Percentiles rank a stretch among this genome's conserved stretches.
phyloP scores from a whole-genome alignment of 2,797 vertebrate species.

The Diplodus sargus region DNA sequence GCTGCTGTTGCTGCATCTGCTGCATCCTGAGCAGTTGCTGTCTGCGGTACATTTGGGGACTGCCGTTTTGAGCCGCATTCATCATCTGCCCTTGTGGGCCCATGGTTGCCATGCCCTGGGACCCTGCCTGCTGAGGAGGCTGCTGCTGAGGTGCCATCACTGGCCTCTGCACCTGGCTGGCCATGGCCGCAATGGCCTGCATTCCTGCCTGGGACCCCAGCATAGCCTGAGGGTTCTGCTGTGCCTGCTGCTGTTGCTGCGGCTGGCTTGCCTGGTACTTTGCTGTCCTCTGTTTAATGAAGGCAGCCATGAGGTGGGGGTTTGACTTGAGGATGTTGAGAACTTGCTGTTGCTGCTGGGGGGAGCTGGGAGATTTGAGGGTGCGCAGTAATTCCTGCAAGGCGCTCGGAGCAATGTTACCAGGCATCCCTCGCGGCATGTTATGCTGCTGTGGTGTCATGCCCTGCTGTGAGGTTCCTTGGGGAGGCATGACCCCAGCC shows the following conservation, averaged over 20 bases:
- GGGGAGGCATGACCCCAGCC: slow-evolving; percentile 79
- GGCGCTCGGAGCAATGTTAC: slow-evolving; percentile 92
- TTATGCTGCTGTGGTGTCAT: slow-evolving; percentile 87
- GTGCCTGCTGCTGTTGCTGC: slow-evolving; percentile 70
- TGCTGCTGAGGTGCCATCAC: slow-evolving; percentile 90
- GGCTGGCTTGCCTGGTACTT: slow-evolving; percentile 96
- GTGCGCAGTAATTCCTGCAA: slow-evolving; percentile 95
- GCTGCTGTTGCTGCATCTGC: slow-evolving; percentile 70
- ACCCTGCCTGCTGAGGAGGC: slow-evolving; percentile 83
- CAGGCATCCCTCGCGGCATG: slow-evolving; percentile 85
- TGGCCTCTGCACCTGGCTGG: slow-evolving; percentile 87
- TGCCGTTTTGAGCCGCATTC: slow-evolving; percentile 90
- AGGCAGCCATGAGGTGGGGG: slow-evolving; percentile 99
- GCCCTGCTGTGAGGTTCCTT: slow-evolving; percentile 86
- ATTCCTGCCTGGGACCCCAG: slow-evolving; percentile 87
- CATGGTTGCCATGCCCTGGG: slow-evolving; percentile 83
- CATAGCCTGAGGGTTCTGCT: slow-evolving; percentile 84
- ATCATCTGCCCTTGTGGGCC: slow-evolving; percentile 93
- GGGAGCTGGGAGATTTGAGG: slow-evolving; percentile 97
- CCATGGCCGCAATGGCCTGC: slow-evolving; percentile 89
- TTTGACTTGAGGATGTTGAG: slow-evolving; percentile 98
- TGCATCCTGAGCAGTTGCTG: slow-evolving; percentile 89
- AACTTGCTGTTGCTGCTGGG: slow-evolving; percentile 98
- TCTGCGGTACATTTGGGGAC: slow-evolving; percentile 90
- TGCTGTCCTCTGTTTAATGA: slow-evolving; percentile 98